These are phyloP conservation scores for Drosophila pachea DNA, from an alignment of 1,140 invertebrate genomes.

Conservation along the genomic window DNA sequence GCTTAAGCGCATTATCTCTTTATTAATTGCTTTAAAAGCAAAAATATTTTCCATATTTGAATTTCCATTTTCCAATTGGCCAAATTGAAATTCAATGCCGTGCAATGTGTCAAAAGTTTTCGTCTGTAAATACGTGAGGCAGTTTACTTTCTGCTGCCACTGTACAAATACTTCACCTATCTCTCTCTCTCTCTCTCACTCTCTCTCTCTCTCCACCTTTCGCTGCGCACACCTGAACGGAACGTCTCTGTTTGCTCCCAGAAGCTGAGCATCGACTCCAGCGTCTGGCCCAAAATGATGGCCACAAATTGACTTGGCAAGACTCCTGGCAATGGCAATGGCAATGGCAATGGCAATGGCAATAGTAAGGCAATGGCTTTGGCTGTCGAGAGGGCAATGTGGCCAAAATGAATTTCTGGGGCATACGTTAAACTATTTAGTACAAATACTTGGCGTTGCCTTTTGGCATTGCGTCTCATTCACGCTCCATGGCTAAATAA, in stretches of 20 bases:
- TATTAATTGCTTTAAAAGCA: slow-evolving; percentile 55
- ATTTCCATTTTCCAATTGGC: slow-evolving; percentile 38
- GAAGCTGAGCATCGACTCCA: slow-evolving; percentile 19
- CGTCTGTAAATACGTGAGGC: slow-evolving; percentile 7
- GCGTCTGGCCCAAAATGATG: slow-evolving; percentile 39
- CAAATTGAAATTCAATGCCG: slow-evolving; percentile 51
- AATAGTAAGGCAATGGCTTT: background rate
- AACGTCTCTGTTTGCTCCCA: slow-evolving; percentile 47
- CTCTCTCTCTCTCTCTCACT: background rate
- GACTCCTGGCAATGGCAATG: slow-evolving; percentile 23
- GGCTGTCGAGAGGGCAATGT: background rate
- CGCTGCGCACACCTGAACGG: slow-evolving; percentile 34
- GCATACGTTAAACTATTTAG: slow-evolving; percentile 71
- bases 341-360: background rate
- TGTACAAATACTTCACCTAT: slow-evolving; percentile 1
- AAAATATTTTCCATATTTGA: slow-evolving; percentile 21
- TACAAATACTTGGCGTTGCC: slow-evolving; percentile 46
- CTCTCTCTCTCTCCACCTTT: background rate
- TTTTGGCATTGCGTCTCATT: slow-evolving; percentile 24
- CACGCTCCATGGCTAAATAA: slow-evolving; percentile 31
- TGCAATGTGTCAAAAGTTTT: slow-evolving; percentile 44
- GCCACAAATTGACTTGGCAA: slow-evolving; percentile 66
- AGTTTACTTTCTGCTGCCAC: slow-evolving; percentile 44
- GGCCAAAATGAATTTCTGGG: slow-evolving; percentile 54
- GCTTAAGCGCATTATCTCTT: slow-evolving; percentile 50